Percentiles rank a stretch among this genome's conserved stretches.
Conservation (phyloP, 2,888 invertebrate species). For the Pristionchus exspectatus region DNA sequence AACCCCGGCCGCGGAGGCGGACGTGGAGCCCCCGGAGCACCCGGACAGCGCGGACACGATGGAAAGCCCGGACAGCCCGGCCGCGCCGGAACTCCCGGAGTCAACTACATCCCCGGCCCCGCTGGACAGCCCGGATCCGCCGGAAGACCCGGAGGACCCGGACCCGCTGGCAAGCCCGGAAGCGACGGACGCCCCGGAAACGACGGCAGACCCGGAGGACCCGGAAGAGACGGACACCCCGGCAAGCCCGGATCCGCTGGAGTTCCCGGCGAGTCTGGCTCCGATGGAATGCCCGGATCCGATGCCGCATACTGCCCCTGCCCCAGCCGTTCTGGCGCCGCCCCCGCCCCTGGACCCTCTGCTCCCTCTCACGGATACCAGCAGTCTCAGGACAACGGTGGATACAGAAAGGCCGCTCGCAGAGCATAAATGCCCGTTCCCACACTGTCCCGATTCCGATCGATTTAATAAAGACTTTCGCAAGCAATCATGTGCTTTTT, state of each 20-base stretch:
- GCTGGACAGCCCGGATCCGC: conserved; percentile 59
- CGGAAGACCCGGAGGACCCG: conserved; percentile 64
- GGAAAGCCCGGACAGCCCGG: conserved; percentile 66
- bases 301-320: conserved; percentile 67
- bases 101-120: conserved; percentile 55
- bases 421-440: conserved; percentile 30
- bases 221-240: conserved; percentile 50
- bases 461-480: conserved; percentile 26
- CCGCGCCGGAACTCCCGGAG: conserved; percentile 62
- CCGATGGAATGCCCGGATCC: conserved; percentile 58
- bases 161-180: conserved; percentile 63
- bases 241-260: conserved; percentile 45
- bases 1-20: conserved; percentile 62
- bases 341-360: conserved; percentile 19
- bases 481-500: background rate
- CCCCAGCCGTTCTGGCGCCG: conserved; percentile 61
- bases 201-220: conserved; percentile 51
- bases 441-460: background rate
- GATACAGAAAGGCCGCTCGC: conserved; percentile 55
- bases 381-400: conserved; percentile 46
- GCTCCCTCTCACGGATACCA: background rate
- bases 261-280: conserved; percentile 53
- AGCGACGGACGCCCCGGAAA: conserved; percentile 59
- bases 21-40: conserved; percentile 62
- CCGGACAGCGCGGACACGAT: conserved; percentile 62